phyloP scores from a whole-genome alignment of 1,140 invertebrate genomes.

The Drosophila melanica region DNA sequence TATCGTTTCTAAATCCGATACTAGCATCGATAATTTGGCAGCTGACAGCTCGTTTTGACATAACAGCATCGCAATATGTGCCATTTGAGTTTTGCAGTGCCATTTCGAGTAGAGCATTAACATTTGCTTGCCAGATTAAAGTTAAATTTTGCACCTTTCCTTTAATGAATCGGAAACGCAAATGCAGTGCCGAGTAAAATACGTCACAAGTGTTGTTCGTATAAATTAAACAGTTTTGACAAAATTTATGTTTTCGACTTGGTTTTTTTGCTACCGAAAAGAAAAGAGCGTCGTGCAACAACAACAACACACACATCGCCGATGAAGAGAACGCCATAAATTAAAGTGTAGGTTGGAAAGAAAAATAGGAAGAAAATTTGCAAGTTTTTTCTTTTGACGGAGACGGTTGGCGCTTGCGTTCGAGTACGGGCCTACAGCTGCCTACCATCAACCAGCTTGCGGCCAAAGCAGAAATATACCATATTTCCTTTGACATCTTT shows the following conservation, averaged over 20 bases:
- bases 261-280: constrained; percentile 23
- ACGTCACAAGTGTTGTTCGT: constrained; percentile 38
- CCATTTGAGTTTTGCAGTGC: constrained; percentile 33
- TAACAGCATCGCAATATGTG: constrained; percentile 19
- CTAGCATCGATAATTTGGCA: constrained; percentile 13
- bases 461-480: constrained; percentile 6
- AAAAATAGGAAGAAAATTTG: constrained; percentile 42
- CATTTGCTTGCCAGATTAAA: constrained; percentile 35
- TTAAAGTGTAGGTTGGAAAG: constrained; percentile 55
- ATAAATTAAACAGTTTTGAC: constrained; percentile 40
- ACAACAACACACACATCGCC: constrained; percentile 20
- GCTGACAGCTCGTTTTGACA: constrained; percentile 18
- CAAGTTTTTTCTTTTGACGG: constrained; percentile 27
- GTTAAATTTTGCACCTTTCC: constrained; percentile 38
- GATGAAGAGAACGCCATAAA: constrained; percentile 43
- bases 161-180: constrained; percentile 43
- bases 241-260: constrained; percentile 40
- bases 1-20: background rate
- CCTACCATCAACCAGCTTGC: constrained; percentile 36
- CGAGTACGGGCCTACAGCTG: constrained; percentile 23
- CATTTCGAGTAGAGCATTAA: constrained; percentile 40
- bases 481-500: constrained; percentile 9
- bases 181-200: constrained; percentile 38
- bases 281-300: constrained; percentile 37
- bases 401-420: constrained; percentile 35